Evolutionary conservation across 2,797 vertebrate genomes (phyloP).

Genomic region (Heliangelus exortis): DNA sequence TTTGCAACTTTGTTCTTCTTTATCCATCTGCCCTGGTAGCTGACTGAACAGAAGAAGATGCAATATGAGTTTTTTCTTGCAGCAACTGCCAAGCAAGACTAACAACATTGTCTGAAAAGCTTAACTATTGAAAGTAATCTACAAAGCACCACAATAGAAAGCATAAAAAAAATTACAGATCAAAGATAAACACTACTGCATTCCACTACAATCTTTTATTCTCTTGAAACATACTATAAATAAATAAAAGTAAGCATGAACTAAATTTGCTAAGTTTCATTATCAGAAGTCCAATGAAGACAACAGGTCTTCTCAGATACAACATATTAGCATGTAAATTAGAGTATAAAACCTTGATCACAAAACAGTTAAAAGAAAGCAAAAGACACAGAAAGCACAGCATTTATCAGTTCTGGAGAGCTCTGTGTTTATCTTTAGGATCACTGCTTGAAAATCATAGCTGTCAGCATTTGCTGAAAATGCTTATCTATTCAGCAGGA

Average conservation of each 20-base stretch:
- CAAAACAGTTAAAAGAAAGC: not conserved
- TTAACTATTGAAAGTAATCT: not conserved
- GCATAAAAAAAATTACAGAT: not conserved
- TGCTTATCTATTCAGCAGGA: not conserved
- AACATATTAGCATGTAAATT: not conserved
- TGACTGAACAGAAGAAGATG: not conserved
- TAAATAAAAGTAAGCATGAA: not conserved
- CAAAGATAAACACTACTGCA: not conserved
- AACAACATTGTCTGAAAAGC: not conserved
- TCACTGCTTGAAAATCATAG: not conserved
- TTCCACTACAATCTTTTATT: not conserved
- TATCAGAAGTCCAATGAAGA: not conserved
- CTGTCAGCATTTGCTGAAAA: not conserved
- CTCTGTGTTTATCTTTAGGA: not conserved
- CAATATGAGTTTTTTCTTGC: not conserved
- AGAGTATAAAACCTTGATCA: not conserved
- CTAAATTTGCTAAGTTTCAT: not conserved
- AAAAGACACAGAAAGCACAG: conserved; percentile 40
- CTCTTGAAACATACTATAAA: not conserved
- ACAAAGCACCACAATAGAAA: not conserved
- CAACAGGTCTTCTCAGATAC: not conserved
- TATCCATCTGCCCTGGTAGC: not conserved
- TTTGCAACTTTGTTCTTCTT: not conserved
- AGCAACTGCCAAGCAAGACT: not conserved
- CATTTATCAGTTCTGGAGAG: not conserved